Evolutionary conservation across 2,888 invertebrate species (phyloP).

Genomic region (Phyllotreta cruciferae): DNA sequence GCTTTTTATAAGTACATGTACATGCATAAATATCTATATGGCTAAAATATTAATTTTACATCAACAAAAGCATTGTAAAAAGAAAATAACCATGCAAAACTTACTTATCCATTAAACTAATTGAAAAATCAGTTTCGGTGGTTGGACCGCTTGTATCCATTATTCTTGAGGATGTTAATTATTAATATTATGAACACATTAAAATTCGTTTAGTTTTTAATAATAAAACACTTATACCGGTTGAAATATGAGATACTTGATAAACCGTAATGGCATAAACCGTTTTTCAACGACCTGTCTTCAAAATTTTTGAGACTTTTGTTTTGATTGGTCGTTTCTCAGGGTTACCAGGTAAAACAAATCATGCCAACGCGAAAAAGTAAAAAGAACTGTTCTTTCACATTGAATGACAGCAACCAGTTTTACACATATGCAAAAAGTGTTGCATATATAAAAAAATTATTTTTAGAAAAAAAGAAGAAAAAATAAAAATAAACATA

Average conservation of each 20-base stretch:
- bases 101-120: conserved; percentile 40
- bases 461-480: too few relatives aligned
- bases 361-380: too few relatives aligned
- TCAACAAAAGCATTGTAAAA: neutral
- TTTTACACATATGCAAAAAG: too few relatives aligned
- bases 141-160: conserved; percentile 37
- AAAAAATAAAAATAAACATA: too few relatives aligned
- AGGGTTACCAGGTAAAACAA: conserved; percentile 13
- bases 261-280: conserved; percentile 23
- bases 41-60: neutral
- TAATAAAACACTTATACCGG: conserved; percentile 10
- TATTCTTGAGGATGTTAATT: conserved; percentile 26
- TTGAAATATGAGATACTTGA: conserved; percentile 4
- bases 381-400: too few relatives aligned
- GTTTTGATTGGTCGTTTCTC: conserved; percentile 36
- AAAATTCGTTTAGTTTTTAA: conserved; percentile 19
- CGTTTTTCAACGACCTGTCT: conserved; percentile 31
- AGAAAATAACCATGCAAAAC: conserved; percentile 24
- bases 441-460: too few relatives aligned
- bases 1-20: too few relatives aligned
- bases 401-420: too few relatives aligned
- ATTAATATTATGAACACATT: conserved; percentile 18
- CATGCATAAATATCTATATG: neutral
- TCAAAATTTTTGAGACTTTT: conserved; percentile 32
- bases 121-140: conserved; percentile 33